A percentile compares a stretch with the other conserved stretches of the same genome.
Conservation (phyloP, 2,113 vertebrate genomes). For the Neofelis nebulosa region DNA sequence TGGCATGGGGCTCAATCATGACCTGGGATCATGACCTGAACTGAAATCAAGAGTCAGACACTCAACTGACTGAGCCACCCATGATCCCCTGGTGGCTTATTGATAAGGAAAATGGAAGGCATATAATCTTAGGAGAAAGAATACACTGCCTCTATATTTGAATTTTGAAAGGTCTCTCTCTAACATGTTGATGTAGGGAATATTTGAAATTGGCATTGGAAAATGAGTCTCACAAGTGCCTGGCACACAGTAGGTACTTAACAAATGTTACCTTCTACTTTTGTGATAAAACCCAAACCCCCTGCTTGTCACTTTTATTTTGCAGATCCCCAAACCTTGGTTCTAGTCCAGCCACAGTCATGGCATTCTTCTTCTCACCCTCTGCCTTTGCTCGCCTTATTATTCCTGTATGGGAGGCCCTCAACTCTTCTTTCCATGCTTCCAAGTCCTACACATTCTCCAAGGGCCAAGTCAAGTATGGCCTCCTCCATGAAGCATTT, state of each 20-base stretch:
- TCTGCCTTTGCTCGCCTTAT: not conserved
- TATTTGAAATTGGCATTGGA: constrained; percentile 13
- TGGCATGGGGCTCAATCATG: too few species aligned
- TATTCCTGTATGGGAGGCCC: not conserved
- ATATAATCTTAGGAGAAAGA: not conserved
- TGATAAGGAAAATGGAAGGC: not conserved
- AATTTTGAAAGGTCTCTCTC: not conserved
- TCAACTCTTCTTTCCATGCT: constrained; percentile 2
- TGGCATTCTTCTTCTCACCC: not conserved
- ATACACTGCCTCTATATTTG: not conserved
- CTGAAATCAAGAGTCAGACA: too few species aligned
- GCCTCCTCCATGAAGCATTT: not conserved
- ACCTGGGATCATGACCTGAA: too few species aligned
- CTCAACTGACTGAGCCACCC: too few species aligned
- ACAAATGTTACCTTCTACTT: constrained; percentile 6
- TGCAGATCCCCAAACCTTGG: not conserved
- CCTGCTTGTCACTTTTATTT: not conserved
- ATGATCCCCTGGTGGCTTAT: not conserved
- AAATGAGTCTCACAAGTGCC: constrained; percentile 31
- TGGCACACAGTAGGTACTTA: not conserved
- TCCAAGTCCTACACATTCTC: not conserved
- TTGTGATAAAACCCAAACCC: not conserved
- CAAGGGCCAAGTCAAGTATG: not conserved
- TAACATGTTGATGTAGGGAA: not conserved
- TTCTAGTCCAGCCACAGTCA: not conserved